Evolutionary conservation across 2,888 invertebrate species (phyloP), one percentile per base, ranked within the genome.

Genomic region (Lissonota sp.): DNA sequence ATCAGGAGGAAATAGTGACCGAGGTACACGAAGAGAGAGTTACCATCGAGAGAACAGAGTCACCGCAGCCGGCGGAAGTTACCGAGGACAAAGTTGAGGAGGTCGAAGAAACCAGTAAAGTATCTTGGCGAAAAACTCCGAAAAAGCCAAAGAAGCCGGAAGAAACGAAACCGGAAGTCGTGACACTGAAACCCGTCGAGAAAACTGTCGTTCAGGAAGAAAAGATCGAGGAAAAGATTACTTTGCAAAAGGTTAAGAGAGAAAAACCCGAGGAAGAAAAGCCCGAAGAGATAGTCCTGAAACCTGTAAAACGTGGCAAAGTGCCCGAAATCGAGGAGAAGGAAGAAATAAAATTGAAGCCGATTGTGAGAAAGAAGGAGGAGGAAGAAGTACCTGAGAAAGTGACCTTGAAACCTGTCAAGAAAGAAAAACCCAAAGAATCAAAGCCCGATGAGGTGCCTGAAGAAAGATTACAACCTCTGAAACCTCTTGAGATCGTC

Each of bases 261-360:
- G 86, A 86, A 53, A 84, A 85, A 71, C 83, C 93, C 10, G 93
- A 94, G 82, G 93, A 93, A 83, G 91, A 93, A 1, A 91, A 93
- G 73, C 90, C 92, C 88, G 53, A 93, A 93, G 12, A 93, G 91
- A 82, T 87, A 12, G 79, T 71, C 5, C n/a, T 87, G 4, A 89
- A 87, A 26, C 86, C 88, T 0, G 72, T 64, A 14, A 84, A 85
- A 8, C 83, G 76, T 66, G 80, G 88, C 89, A 76, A 87, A 80
- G 57, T 87, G 86, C 14, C 73, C 53, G 90, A 92, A 72, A 91
- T 92, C 51, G 92, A 91, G 1, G 91, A 92, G 57, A 92, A 93
- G 82, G 92, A 93, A 84, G 90, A 92, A 16, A 64, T 84, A 0
- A 39, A 69, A 10, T 51, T 75, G 60, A 80, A 83, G 26, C 72